Conservation (phyloP, 2,797 vertebrate species). For the Apogon talboti region DNA sequence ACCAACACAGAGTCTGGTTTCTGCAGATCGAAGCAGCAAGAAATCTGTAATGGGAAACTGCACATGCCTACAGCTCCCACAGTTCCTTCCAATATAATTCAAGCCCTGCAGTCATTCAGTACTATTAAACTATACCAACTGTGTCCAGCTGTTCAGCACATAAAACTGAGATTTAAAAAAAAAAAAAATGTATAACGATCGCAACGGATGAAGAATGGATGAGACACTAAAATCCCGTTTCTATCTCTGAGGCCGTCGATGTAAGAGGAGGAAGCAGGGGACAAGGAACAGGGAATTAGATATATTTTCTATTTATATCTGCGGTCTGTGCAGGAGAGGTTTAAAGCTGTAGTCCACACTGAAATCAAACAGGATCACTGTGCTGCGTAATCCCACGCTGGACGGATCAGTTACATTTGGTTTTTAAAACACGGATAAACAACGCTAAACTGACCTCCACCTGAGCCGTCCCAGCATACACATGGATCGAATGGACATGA, state of each 20-base stretch:
- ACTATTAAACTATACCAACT: background rate
- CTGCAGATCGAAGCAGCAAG: constrained; percentile 29
- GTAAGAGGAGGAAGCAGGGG: constrained; percentile 16
- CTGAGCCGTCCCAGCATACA: constrained; percentile 12
- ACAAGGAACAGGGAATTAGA: constrained; percentile 45
- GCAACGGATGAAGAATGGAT: constrained; percentile 11
- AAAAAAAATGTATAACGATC: background rate
- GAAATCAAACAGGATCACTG: constrained; percentile 36
- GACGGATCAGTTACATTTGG: constrained; percentile 29
- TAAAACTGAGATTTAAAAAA: background rate
- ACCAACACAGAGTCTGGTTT: constrained; percentile 22
- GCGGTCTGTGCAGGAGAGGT: constrained; percentile 23
- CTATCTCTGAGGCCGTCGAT: constrained; percentile 10
- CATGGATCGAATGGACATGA: constrained; percentile 1
- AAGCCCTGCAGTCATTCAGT: constrained; percentile 14
- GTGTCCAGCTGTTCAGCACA: background rate
- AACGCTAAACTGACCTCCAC: constrained; percentile 21
- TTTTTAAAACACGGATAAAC: constrained; percentile 33
- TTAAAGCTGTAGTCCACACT: constrained; percentile 35
- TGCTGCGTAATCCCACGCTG: constrained; percentile 26
- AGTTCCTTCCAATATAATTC: constrained; percentile 14
- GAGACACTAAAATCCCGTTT: constrained; percentile 4
- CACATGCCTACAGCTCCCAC: constrained; percentile 29
- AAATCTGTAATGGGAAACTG: constrained; percentile 46
- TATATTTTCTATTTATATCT: constrained; percentile 62